Percentiles rank a stretch among this genome's conserved stretches.
These are phyloP conservation scores for Latrodectus hesperus DNA, from an alignment of 2,888 invertebrate genomes.

Conservation along the genomic window DNA sequence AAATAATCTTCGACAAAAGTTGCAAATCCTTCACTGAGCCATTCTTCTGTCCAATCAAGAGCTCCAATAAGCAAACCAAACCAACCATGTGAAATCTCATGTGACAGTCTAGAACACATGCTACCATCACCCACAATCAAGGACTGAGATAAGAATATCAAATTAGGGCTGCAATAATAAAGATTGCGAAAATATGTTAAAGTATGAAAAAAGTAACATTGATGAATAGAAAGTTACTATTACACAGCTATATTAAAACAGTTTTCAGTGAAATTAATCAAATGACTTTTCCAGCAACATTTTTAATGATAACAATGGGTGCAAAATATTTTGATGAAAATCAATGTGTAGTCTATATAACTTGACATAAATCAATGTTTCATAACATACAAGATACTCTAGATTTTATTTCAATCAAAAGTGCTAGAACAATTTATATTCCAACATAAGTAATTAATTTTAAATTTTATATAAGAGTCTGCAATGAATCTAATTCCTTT, in stretches of 20 bases:
- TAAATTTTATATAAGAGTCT: not conserved
- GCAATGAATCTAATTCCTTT: too few species aligned
- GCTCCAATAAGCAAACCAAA: constrained; percentile 76
- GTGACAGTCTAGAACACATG: constrained; percentile 74
- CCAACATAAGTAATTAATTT: not conserved
- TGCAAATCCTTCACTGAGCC: constrained; percentile 77
- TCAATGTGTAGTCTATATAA: not conserved
- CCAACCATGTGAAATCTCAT: constrained; percentile 76
- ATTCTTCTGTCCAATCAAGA: constrained; percentile 77
- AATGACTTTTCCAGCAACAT: not conserved
- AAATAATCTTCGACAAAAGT: constrained; percentile 76
- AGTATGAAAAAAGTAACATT: too few species aligned
- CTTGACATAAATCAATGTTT: constrained; percentile 4
- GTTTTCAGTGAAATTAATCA: not conserved
- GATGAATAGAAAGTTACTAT: not conserved
- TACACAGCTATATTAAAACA: not conserved
- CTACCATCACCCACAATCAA: constrained; percentile 73
- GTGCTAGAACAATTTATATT: not conserved
- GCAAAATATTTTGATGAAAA: not conserved
- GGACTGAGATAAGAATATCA: constrained; percentile 75
- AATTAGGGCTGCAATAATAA: constrained; percentile 73
- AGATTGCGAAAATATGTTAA: not conserved
- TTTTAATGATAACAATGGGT: not conserved
- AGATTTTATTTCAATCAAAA: not conserved
- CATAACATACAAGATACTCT: not conserved